phyloP scores from a whole-genome alignment of 53 echinoderm and acorn worm species.

The Holothuria scabra region DNA sequence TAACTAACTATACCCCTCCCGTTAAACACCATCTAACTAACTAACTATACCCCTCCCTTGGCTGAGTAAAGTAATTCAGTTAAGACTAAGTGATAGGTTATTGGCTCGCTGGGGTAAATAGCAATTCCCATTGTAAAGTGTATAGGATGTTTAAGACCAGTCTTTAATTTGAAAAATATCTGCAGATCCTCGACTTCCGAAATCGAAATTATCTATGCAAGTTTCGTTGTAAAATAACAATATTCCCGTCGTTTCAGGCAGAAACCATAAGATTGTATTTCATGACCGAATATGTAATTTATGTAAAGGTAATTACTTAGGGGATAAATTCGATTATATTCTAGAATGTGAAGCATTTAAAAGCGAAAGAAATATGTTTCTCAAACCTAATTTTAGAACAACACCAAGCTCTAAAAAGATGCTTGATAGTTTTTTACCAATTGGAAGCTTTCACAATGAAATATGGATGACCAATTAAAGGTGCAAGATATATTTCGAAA shows the following conservation, averaged over 20 bases:
- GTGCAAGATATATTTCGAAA: too few relatives aligned
- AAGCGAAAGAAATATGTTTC: not conserved
- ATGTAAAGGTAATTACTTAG: not conserved
- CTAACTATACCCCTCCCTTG: too few relatives aligned
- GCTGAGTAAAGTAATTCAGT: too few relatives aligned
- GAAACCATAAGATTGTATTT: conserved; percentile 1
- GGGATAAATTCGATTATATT: conserved; percentile 3
- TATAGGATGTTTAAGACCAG: conserved; percentile 16
- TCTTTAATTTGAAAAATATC: not conserved
- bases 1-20: too few relatives aligned
- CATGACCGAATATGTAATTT: too few relatives aligned
- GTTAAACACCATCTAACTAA: too few relatives aligned
- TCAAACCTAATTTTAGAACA: not conserved
- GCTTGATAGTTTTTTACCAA: too few relatives aligned
- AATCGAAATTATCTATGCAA: not conserved
- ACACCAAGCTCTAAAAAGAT: not conserved
- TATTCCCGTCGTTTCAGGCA: not conserved
- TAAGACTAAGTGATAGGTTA: not conserved
- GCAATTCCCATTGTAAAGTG: conserved; percentile 8
- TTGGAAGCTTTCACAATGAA: too few relatives aligned
- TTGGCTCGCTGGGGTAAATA: not conserved
- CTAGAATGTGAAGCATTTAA: not conserved
- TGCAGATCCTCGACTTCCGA: not conserved
- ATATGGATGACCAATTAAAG: too few relatives aligned
- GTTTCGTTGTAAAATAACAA: too few relatives aligned